Evolutionary conservation across 2,888 invertebrate species (phyloP).

Genomic region (Magallana nippona): DNA sequence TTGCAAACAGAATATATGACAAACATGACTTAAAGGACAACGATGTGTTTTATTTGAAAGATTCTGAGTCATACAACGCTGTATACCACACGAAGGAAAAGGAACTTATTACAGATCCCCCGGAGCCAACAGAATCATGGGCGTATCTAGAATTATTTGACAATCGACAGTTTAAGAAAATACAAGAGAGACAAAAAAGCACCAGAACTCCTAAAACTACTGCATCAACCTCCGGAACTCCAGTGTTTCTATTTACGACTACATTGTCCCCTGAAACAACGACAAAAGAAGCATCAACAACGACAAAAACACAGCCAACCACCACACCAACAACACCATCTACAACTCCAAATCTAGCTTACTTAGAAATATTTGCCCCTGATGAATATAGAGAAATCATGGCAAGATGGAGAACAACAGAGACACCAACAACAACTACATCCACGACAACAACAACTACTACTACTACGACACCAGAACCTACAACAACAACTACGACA

Average conservation of each 20-base stretch:
- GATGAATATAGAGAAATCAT: slow-evolving; percentile 2
- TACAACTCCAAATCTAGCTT: slow-evolving; percentile 12
- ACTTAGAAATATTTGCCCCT: slow-evolving; percentile 11
- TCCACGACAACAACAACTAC: background rate
- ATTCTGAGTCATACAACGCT: background rate
- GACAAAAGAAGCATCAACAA: background rate
- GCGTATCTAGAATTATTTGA: slow-evolving; percentile 16
- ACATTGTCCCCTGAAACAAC: background rate
- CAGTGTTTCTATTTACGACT: slow-evolving; percentile 3
- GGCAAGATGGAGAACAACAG: slow-evolving; percentile 23
- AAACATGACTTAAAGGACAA: background rate
- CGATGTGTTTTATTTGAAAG: background rate
- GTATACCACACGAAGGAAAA: background rate
- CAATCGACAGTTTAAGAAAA: background rate
- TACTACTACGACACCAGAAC: background rate
- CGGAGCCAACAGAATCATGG: background rate
- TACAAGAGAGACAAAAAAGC: background rate
- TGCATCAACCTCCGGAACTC: too few species aligned
- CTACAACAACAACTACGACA: background rate
- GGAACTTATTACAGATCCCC: background rate
- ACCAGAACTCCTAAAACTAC: background rate
- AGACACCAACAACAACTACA: slow-evolving; percentile 17
- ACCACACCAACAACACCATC: slow-evolving; percentile 8
- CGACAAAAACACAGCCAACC: background rate
- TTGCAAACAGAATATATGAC: slow-evolving; percentile 4